Evolutionary conservation across 2,797 vertebrate genomes (phyloP).

Genomic region (Hylomyscus alleni): DNA sequence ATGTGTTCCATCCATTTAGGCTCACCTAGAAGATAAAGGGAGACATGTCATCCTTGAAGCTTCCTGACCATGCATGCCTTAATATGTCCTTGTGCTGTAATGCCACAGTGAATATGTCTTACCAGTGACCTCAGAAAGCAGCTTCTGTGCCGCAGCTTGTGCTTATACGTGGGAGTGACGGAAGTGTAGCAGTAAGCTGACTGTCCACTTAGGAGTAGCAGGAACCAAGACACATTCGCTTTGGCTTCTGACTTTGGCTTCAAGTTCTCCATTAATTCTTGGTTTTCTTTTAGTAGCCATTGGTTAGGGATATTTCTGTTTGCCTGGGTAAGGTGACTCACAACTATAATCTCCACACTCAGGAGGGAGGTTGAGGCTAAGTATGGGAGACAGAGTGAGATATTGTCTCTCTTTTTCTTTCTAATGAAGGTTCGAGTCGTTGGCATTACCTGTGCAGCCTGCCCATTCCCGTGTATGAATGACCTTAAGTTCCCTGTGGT

Average conservation of each 20-base stretch:
- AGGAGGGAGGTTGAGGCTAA: background rate
- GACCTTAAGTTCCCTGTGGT: conserved; percentile 90
- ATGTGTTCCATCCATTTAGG: background rate
- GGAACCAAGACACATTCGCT: background rate
- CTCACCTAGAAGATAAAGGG: background rate
- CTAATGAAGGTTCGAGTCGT: conserved; percentile 88
- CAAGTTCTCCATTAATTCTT: background rate
- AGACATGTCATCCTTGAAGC: background rate
- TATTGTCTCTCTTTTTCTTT: background rate
- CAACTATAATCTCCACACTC: background rate
- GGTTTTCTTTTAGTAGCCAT: background rate
- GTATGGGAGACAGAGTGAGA: background rate
- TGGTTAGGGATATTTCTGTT: conserved; percentile 30
- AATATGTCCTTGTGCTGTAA: background rate
- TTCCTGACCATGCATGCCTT: background rate
- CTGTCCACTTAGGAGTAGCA: background rate
- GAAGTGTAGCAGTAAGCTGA: background rate
- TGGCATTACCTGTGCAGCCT: conserved; percentile 91
- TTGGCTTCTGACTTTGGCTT: background rate
- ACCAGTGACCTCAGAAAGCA: background rate
- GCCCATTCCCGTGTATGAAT: conserved; percentile 89
- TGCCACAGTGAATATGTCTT: background rate
- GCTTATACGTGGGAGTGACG: background rate
- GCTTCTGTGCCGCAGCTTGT: background rate
- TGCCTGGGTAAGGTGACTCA: background rate